Percentiles rank a stretch among this genome's conserved stretches.
Evolutionary conservation across 1,140 invertebrate genomes (phyloP).

Genomic region (Drosophila jambulina): DNA sequence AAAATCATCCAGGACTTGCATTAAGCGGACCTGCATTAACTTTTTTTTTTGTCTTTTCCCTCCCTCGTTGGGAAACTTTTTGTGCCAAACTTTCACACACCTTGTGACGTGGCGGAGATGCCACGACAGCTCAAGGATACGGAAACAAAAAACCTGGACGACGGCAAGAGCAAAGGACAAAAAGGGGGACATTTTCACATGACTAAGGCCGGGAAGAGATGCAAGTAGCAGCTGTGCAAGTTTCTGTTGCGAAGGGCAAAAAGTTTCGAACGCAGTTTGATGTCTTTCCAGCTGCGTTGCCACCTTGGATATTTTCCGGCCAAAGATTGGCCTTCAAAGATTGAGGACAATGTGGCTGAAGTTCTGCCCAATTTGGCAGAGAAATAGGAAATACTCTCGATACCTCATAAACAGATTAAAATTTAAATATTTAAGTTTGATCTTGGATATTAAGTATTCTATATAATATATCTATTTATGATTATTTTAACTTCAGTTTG

Average conservation of each 20-base stretch:
- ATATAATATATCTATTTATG: too few species aligned
- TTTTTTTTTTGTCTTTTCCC: constrained; percentile 9
- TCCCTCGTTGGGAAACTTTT: constrained; percentile 25
- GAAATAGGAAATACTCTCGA: background rate
- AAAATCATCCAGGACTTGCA: constrained; percentile 62
- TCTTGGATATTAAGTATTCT: accelerated
- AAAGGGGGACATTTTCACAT: constrained; percentile 56
- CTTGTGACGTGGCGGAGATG: constrained; percentile 54
- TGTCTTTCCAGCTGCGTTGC: constrained; percentile 41
- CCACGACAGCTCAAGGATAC: constrained; percentile 36
- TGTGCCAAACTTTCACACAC: constrained; percentile 63
- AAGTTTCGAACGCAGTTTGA: constrained; percentile 61
- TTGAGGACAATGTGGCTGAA: background rate
- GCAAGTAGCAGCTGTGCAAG: constrained; percentile 45
- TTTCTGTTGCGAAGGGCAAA: constrained; percentile 34
- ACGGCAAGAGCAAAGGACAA: background rate
- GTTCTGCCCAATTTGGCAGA: background rate
- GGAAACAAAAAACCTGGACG: constrained; percentile 21
- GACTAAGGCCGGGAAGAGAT: constrained; percentile 41
- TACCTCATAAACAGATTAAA: background rate
- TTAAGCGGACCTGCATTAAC: constrained; percentile 50
- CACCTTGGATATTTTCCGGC: constrained; percentile 18
- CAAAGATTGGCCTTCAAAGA: background rate
- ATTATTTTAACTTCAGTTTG: too few species aligned
- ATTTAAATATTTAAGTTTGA: too few species aligned